phyloP scores from a whole-genome alignment of 2,797 vertebrate genomes.

The Xiphorhynchus erythropygius region DNA sequence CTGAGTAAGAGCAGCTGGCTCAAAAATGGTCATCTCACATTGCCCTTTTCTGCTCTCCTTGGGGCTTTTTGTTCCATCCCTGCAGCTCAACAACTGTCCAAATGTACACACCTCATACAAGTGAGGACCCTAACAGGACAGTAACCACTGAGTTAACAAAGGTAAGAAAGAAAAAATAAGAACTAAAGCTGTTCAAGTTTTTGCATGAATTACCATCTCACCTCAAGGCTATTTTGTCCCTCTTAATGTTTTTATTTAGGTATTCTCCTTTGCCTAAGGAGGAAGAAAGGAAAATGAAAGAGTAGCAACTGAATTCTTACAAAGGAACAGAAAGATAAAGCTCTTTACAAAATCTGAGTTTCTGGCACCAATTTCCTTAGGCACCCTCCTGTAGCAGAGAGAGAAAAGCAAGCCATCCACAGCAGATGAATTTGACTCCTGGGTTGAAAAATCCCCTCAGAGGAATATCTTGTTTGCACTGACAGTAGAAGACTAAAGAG shows the following conservation, averaged over 20 bases:
- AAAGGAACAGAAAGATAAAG: background rate
- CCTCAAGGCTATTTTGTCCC: slow-evolving; percentile 11
- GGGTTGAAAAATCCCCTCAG: background rate
- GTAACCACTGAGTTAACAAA: background rate
- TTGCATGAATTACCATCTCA: background rate
- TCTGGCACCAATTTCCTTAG: background rate
- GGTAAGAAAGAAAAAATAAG: background rate
- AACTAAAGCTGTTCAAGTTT: background rate
- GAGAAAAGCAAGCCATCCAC: background rate
- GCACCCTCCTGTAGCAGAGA: background rate
- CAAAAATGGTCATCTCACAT: background rate
- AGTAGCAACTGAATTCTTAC: background rate
- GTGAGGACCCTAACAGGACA: background rate
- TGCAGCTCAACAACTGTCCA: background rate
- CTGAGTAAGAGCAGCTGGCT: background rate
- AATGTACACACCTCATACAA: background rate
- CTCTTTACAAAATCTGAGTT: background rate
- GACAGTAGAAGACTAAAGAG: background rate
- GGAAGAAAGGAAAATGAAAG: background rate
- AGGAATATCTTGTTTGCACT: background rate
- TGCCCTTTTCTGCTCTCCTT: background rate
- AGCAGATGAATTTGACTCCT: background rate
- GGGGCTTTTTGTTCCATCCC: background rate
- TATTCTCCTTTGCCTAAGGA: slow-evolving; percentile 9
- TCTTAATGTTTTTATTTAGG: slow-evolving; percentile 22